phyloP scores from a whole-genome alignment of 2,888 invertebrate species.

The Saturnia japonica region DNA sequence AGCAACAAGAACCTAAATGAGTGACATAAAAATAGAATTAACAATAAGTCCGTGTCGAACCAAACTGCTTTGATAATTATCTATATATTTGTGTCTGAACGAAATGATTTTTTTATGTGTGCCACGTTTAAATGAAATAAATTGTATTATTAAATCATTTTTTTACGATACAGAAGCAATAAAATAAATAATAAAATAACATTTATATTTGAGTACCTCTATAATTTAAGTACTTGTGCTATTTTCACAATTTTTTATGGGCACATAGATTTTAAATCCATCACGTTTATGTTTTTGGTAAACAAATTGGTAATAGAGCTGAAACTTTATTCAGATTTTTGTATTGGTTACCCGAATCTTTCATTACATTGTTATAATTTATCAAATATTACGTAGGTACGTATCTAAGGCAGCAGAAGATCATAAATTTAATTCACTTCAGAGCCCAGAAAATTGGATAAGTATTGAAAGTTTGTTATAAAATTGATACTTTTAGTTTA shows the following conservation, averaged over 20 bases:
- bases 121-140: not conserved
- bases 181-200: not conserved
- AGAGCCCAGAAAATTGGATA: not conserved
- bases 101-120: not conserved
- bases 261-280: not conserved
- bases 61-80: conserved; percentile 18
- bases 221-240: not conserved
- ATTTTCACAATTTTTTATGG: not conserved
- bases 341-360: no score
- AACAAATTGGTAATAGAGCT: no score
- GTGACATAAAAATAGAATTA: conserved; percentile 32
- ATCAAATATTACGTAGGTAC: no score
- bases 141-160: conserved; percentile 4
- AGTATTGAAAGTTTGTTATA: not conserved
- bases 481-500: not conserved
- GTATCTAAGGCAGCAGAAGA: not conserved
- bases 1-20: conserved; percentile 30
- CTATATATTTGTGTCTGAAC: not conserved
- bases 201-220: not conserved
- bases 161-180: not conserved
- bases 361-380: no score
- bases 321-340: no score
- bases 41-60: conserved; percentile 24
- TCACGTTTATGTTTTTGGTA: no score
- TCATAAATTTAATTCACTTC: no score